Percentiles rank a stretch among this genome's conserved stretches.
Evolutionary conservation across 2,888 invertebrate genomes (phyloP).

Genomic region (Mimumesa dahlbomi): DNA sequence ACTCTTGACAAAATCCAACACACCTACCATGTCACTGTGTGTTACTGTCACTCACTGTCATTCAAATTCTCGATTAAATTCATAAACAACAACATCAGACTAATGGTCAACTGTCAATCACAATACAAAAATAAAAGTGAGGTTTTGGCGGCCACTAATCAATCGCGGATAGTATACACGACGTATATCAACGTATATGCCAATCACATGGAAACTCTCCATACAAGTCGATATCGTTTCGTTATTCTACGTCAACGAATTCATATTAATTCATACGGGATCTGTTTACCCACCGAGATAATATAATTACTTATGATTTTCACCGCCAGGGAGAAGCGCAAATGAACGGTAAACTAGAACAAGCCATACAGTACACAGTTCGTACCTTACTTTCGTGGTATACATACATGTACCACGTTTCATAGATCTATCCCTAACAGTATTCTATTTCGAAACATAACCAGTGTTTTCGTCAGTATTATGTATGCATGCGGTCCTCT

Average conservation of each 20-base stretch:
- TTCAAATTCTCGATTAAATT: too few species aligned
- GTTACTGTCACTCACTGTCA: too few species aligned
- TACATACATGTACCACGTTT: conserved; percentile 28
- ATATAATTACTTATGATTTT: background rate
- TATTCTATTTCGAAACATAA: conserved; percentile 43
- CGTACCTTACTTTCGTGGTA: background rate
- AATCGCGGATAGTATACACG: too few species aligned
- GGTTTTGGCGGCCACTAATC: background rate
- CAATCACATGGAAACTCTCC: background rate
- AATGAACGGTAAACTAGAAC: conserved; percentile 15
- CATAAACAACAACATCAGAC: too few species aligned
- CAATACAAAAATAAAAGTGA: background rate
- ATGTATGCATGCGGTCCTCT: conserved; percentile 12
- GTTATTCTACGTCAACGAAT: background rate
- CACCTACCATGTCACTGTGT: too few species aligned
- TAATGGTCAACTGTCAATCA: too few species aligned
- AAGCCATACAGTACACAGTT: conserved; percentile 11
- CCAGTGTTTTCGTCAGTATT: conserved; percentile 19
- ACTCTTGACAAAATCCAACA: conserved; percentile 22
- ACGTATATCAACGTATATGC: too few species aligned
- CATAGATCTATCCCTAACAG: conserved; percentile 40
- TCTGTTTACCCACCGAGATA: conserved; percentile 11
- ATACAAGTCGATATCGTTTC: background rate
- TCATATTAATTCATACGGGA: background rate
- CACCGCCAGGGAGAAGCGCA: conserved; percentile 8